Percentiles rank a stretch among this genome's conserved stretches.
phyloP scores from a whole-genome alignment of 1,140 invertebrate species.

The Papilio dardanus region DNA sequence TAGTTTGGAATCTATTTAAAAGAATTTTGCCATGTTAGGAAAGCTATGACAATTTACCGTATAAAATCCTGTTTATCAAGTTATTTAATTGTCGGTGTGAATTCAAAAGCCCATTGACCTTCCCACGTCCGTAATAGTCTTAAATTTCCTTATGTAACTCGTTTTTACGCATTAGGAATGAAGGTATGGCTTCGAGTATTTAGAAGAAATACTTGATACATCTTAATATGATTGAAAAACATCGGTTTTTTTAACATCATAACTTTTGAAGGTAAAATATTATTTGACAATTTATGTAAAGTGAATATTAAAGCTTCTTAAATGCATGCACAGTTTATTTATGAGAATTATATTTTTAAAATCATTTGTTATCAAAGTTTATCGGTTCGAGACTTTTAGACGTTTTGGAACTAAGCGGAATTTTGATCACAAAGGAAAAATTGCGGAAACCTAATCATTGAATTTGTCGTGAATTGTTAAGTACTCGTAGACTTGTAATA shows the following conservation, averaged over 20 bases:
- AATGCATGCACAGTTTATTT: no score
- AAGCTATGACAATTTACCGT: neutral
- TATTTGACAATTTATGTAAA: neutral
- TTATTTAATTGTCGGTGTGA: slow-evolving; percentile 20
- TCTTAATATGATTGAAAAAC: neutral
- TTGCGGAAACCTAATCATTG: neutral
- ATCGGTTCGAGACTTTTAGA: no score
- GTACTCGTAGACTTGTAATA: no score
- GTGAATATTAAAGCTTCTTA: neutral
- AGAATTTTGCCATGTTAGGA: neutral
- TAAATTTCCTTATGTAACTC: slow-evolving; percentile 18
- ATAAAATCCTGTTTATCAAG: slow-evolving; percentile 5
- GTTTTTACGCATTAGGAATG: slow-evolving; percentile 5
- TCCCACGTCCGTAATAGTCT: slow-evolving; percentile 9
- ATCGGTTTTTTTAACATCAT: neutral
- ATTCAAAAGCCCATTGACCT: slow-evolving; percentile 25
- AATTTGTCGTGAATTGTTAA: neutral
- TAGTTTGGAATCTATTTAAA: neutral
- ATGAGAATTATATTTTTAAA: no score
- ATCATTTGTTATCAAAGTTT: no score
- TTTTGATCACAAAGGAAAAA: neutral
- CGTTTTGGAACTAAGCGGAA: neutral
- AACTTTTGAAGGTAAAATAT: neutral
- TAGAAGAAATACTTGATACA: neutral
- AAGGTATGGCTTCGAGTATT: neutral